Percentiles rank a stretch among this genome's conserved stretches.
phyloP scores from a whole-genome alignment of 2,797 vertebrate genomes.

The Aratinga solstitialis region DNA sequence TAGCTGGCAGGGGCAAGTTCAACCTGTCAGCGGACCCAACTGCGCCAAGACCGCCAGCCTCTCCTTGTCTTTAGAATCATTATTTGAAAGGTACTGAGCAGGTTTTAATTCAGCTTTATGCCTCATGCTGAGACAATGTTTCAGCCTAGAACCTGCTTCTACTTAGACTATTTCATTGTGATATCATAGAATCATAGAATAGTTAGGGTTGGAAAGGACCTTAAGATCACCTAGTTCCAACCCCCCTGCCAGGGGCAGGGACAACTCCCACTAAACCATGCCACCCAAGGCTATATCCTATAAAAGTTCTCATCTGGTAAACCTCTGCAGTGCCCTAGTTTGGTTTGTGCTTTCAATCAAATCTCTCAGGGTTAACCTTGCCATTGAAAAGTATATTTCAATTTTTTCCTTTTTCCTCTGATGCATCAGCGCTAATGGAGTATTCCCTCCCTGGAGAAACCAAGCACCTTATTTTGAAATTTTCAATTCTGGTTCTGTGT shows the following conservation, averaged over 20 bases:
- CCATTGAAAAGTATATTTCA: neutral
- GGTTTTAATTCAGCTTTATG: neutral
- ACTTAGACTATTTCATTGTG: neutral
- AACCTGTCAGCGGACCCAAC: neutral
- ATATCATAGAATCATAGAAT: neutral
- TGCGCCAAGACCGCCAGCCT: neutral
- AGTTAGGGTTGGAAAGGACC: too few species aligned
- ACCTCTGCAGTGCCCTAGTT: neutral
- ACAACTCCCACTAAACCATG: too few species aligned
- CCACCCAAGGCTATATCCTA: neutral
- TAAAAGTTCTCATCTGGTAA: neutral
- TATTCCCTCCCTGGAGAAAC: neutral
- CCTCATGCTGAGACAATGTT: neutral
- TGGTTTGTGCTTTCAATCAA: neutral
- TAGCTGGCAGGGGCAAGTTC: neutral
- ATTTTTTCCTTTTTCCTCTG: slow-evolving; percentile 12
- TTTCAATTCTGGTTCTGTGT: neutral
- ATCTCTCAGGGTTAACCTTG: neutral
- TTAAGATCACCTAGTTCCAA: too few species aligned
- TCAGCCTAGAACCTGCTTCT: neutral
- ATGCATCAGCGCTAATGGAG: neutral
- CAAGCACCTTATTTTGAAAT: neutral
- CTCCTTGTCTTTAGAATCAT: neutral
- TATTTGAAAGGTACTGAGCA: neutral
- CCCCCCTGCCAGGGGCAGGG: too few species aligned